These are phyloP conservation scores for Trematomus bernacchii DNA, from an alignment of 2,797 vertebrate genomes.

Conservation along the genomic window DNA sequence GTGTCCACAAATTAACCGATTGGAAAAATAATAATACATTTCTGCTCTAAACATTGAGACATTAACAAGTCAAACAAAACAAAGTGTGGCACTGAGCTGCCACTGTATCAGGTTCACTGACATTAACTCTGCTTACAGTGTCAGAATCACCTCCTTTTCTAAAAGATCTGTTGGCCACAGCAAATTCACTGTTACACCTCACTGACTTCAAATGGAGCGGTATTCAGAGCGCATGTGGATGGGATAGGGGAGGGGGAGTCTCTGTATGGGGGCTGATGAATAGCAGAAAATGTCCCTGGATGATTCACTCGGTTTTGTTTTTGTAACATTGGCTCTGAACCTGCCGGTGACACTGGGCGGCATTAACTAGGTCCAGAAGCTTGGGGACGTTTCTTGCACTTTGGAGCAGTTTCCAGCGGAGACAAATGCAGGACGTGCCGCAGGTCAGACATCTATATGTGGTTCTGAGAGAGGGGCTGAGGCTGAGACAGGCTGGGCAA, in stretches of 20 bases:
- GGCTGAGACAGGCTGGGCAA: slow-evolving; percentile 36
- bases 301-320: slow-evolving; percentile 78
- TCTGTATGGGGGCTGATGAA: slow-evolving; percentile 73
- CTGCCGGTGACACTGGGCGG: slow-evolving; percentile 50
- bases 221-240: slow-evolving; percentile 70
- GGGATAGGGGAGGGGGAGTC: slow-evolving; percentile 17
- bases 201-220: slow-evolving; percentile 78
- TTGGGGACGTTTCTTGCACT: slow-evolving; percentile 76
- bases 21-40: no score
- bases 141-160: slow-evolving; percentile 76
- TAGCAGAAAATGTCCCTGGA: slow-evolving; percentile 77
- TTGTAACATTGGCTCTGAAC: slow-evolving; percentile 52
- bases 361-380: slow-evolving; percentile 75
- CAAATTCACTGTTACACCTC: slow-evolving; percentile 86
- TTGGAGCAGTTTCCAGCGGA: slow-evolving; percentile 77
- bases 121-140: slow-evolving; percentile 86
- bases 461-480: slow-evolving; percentile 54
- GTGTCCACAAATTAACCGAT: no score
- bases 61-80: no score
- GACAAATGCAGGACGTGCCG: slow-evolving; percentile 71
- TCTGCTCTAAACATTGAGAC: no score
- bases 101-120: slow-evolving; percentile 12
- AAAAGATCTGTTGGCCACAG: slow-evolving; percentile 85
- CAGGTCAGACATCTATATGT: slow-evolving; percentile 84
- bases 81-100: neutral